Percentiles rank a stretch among this genome's conserved stretches.
Evolutionary conservation across 2,797 vertebrate genomes (phyloP).

Genomic region (Leptatherina wallacei): DNA sequence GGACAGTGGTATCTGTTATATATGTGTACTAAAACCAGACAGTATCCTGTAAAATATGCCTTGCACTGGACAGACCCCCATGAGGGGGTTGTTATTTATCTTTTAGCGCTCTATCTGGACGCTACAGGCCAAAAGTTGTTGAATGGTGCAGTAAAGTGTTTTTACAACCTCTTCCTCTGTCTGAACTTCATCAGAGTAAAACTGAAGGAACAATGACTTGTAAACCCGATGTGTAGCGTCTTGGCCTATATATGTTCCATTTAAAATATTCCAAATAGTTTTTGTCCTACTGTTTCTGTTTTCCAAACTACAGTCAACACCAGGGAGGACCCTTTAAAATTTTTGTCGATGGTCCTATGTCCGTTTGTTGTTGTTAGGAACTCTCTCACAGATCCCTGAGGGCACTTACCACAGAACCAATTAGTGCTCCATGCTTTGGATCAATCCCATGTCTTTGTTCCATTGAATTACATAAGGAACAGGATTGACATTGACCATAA

Average conservation of each 20-base stretch:
- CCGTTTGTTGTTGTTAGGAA: conserved; percentile 38
- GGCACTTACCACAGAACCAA: conserved; percentile 42
- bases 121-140: conserved; percentile 42
- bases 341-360: conserved; percentile 27
- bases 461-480: conserved; percentile 43
- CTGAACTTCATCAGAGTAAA: conserved; percentile 41
- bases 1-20: not conserved
- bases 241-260: conserved; percentile 30
- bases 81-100: conserved; percentile 19
- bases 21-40: not conserved
- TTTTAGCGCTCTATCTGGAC: conserved; percentile 32
- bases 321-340: conserved; percentile 2
- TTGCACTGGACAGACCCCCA: conserved; percentile 14
- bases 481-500: conserved; percentile 38
- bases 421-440: conserved; percentile 44
- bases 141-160: conserved; percentile 51
- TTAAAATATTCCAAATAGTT: conserved; percentile 29
- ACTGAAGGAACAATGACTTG: conserved; percentile 51
- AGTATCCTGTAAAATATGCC: conserved; percentile 19
- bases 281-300: conserved; percentile 31
- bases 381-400: conserved; percentile 16
- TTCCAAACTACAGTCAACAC: not conserved
- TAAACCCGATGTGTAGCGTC: not conserved
- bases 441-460: conserved; percentile 65
- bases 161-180: conserved; percentile 64